Percentiles rank a stretch among this genome's conserved stretches.
Evolutionary conservation across 1,140 invertebrate species (phyloP).

Genomic region (Euura lappo): DNA sequence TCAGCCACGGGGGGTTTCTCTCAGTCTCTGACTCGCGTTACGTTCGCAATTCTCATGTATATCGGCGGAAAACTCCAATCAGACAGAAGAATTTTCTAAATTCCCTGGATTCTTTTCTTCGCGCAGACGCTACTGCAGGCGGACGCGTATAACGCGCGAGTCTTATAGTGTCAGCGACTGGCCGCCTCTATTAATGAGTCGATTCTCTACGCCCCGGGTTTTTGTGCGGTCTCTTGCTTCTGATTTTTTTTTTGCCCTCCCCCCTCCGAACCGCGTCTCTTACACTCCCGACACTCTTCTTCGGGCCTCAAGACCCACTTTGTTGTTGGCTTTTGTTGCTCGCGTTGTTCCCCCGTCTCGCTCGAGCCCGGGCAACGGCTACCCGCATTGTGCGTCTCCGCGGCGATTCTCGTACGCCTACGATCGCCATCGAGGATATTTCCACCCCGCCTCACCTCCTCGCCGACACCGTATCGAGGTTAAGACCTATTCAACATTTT

Average conservation of each 20-base stretch:
- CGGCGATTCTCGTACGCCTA: constrained; percentile 6
- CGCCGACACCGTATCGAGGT: neutral
- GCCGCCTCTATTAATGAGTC: constrained; percentile 45
- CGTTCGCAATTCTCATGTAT: no score
- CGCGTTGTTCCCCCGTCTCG: constrained; percentile 19
- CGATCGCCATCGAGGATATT: constrained; percentile 1
- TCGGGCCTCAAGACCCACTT: constrained; percentile 6
- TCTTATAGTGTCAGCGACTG: constrained; percentile 28
- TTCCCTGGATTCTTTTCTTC: no score
- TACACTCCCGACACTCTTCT: constrained; percentile 6
- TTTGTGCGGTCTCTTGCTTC: constrained; percentile 16
- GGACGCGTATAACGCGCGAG: neutral
- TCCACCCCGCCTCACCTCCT: no score
- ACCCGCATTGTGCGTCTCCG: neutral
- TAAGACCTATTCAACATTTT: neutral
- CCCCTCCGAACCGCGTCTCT: neutral
- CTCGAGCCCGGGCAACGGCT: neutral
- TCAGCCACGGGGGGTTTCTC: no score
- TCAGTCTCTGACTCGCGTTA: no score
- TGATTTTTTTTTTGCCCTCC: neutral
- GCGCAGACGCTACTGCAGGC: neutral
- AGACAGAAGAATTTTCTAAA: no score
- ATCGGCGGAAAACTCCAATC: no score
- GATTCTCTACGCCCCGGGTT: constrained; percentile 30
- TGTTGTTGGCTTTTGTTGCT: constrained; percentile 8